phyloP scores from a whole-genome alignment of 2,888 invertebrate species.

The Minunthozetes semirufus region DNA sequence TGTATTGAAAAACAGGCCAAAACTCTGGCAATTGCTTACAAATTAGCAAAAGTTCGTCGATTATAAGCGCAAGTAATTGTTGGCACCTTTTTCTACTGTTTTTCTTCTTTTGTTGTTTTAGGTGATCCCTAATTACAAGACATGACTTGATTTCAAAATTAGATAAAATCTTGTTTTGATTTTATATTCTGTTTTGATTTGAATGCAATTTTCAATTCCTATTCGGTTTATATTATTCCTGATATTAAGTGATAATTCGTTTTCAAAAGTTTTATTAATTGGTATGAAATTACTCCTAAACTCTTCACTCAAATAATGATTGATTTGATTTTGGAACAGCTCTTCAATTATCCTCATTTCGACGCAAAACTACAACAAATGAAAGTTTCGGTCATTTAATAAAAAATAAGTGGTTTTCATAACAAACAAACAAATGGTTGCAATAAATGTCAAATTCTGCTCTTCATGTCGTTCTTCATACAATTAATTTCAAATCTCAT shows the following conservation, averaged over 20 bases:
- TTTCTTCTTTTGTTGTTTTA: too few relatives aligned
- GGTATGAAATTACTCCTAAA: too few relatives aligned
- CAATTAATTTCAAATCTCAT: background rate
- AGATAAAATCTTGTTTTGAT: too few relatives aligned
- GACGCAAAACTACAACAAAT: background rate
- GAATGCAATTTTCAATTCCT: background rate
- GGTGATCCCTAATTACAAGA: too few relatives aligned
- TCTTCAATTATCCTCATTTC: background rate
- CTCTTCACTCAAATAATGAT: background rate
- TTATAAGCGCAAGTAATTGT: background rate
- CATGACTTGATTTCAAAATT: too few relatives aligned
- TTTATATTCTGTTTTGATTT: too few relatives aligned
- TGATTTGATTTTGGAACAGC: background rate
- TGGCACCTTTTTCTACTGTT: background rate
- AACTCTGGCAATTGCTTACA: background rate
- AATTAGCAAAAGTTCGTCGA: constrained; percentile 6
- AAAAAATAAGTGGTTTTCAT: background rate
- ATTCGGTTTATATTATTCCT: background rate
- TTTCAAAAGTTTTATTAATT: too few relatives aligned
- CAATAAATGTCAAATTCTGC: background rate
- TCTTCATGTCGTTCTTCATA: constrained; percentile 23
- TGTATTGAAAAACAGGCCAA: constrained; percentile 52
- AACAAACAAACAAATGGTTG: constrained; percentile 12
- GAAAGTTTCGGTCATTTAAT: background rate
- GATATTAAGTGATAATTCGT: too few relatives aligned